phyloP scores from a whole-genome alignment of 2,888 invertebrate species.

The Seira musarum region DNA sequence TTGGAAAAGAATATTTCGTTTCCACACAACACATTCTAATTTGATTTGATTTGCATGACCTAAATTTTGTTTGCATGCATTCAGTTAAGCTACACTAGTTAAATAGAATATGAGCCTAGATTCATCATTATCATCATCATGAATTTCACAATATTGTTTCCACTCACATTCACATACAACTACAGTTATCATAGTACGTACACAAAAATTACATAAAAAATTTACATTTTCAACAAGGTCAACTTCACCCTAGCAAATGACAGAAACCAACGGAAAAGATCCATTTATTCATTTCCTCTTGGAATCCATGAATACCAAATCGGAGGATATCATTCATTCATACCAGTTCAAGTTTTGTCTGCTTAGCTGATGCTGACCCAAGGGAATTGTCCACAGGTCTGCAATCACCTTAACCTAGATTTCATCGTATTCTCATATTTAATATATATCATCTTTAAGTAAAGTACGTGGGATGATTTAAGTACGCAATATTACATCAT shows the following conservation, averaged over 20 bases:
- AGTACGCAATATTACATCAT: constrained; percentile 27
- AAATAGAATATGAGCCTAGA: background rate
- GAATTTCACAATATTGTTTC: background rate
- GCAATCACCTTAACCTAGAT: too few relatives aligned
- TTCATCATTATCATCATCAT: background rate
- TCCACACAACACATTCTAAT: background rate
- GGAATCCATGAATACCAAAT: constrained; percentile 6
- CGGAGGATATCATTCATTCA: constrained; percentile 41
- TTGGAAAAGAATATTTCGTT: background rate
- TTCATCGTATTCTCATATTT: too few relatives aligned
- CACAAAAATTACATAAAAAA: too few relatives aligned
- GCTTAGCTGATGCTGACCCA: too few relatives aligned
- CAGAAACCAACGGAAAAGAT: too few relatives aligned
- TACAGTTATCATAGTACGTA: too few relatives aligned
- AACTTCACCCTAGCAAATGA: too few relatives aligned
- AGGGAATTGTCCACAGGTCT: too few relatives aligned
- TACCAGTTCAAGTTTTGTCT: background rate
- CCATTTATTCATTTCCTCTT: too few relatives aligned
- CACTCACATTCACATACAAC: constrained; percentile 13
- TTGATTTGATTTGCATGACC: background rate
- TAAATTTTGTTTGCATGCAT: background rate
- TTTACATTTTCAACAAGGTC: too few relatives aligned
- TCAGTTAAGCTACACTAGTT: background rate
- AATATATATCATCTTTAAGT: too few relatives aligned
- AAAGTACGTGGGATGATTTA: constrained; percentile 3